Evolutionary conservation across 2,888 invertebrate species (phyloP).

Genomic region (Drosophila barbarae): DNA sequence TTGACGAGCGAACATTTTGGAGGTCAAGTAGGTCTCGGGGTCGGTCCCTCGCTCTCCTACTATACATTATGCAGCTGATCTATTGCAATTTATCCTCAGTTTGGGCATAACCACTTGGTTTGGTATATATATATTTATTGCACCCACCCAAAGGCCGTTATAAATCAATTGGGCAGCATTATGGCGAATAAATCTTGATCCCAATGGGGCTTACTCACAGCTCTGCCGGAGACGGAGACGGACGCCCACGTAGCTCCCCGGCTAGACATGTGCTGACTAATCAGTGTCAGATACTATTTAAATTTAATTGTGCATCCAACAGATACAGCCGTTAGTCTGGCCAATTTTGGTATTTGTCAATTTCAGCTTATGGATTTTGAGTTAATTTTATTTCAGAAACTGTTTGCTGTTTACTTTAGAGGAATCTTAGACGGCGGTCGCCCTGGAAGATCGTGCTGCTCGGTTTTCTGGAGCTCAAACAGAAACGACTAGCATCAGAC

Average conservation of each 20-base stretch:
- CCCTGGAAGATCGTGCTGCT: constrained; percentile 24
- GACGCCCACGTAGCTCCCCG: constrained; percentile 59
- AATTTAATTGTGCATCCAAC: constrained; percentile 64
- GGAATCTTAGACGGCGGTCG: constrained; percentile 10
- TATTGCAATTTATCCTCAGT: constrained; percentile 25
- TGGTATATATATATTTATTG: constrained; percentile 23
- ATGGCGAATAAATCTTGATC: constrained; percentile 35
- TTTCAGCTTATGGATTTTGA: constrained; percentile 24
- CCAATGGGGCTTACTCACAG: constrained; percentile 41
- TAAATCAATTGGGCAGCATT: constrained; percentile 64
- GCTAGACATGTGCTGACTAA: constrained; percentile 59
- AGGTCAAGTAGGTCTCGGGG: constrained; percentile 47
- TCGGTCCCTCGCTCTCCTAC: background rate
- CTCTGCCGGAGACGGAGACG: constrained; percentile 60
- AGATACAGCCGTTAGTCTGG: constrained; percentile 27
- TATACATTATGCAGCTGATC: constrained; percentile 8
- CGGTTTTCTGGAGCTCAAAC: constrained; percentile 7
- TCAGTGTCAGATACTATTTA: constrained; percentile 40
- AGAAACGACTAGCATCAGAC: constrained; percentile 48
- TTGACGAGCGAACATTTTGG: constrained; percentile 46
- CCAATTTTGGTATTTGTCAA: constrained; percentile 60
- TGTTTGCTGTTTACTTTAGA: constrained; percentile 7
- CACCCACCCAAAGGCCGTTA: constrained; percentile 65
- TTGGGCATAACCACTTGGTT: constrained; percentile 42
- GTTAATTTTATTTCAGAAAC: constrained; percentile 6